phyloP scores from a whole-genome alignment of 30 jellyfish, hydroid and myxozoan genomes.

The Turritopsis rubra region DNA sequence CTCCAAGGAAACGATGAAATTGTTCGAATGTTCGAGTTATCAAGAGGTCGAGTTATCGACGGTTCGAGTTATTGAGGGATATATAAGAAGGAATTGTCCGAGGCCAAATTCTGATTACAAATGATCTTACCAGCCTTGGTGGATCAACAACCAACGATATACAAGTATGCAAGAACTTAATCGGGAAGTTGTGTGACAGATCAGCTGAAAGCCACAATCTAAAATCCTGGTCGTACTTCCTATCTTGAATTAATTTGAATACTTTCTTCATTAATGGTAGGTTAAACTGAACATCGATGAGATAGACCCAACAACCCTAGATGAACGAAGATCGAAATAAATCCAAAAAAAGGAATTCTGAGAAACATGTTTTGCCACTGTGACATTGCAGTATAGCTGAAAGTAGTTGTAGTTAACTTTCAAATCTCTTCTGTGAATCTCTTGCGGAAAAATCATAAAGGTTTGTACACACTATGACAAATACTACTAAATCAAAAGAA shows the following conservation, averaged over 20 bases:
- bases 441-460: no score
- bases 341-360: neutral
- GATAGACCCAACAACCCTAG: slow-evolving; percentile 74
- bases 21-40: no score
- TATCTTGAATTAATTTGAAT: neutral
- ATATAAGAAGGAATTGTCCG: no score
- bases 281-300: slow-evolving; percentile 37
- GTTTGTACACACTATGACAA: neutral
- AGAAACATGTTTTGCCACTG: no score
- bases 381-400: no score
- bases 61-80: no score
- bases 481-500: neutral
- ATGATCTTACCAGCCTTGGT: slow-evolving; percentile 49
- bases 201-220: slow-evolving; percentile 62
- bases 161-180: slow-evolving; percentile 51
- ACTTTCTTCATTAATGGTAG: slow-evolving; percentile 30
- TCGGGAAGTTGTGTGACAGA: slow-evolving; percentile 25
- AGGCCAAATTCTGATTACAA: neutral
- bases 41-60: no score
- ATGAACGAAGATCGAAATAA: neutral
- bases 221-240: slow-evolving; percentile 37
- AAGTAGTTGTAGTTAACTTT: no score
- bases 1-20: no score
- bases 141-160: slow-evolving; percentile 48
- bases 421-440: no score